Base-by-base conservation (phyloP, 2,888 invertebrate species). In the Empis stercorea region DNA sequence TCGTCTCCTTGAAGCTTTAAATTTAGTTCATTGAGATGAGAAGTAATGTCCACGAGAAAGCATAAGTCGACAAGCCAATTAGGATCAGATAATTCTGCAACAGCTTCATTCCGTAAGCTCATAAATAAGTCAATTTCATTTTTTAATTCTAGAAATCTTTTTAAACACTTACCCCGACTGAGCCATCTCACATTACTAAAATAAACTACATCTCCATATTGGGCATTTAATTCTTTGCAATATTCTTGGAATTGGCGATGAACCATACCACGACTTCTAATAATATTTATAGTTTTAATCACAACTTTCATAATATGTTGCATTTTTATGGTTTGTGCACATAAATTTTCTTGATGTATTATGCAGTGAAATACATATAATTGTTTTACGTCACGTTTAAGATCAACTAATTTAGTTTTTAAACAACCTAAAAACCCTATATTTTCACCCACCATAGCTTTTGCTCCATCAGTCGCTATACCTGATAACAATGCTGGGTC, bases 181-280 rank as follows among this genome's bases (percentile, higher is more conserved):
- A 43, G 10, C 14, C 43, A 43, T 27, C 27, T 17, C n/a, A 38
- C 41, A 17, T 41, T 20, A 23, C 23, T 23, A 37, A 15, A 15
- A 37, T 15, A 37, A 37, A 37, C 41, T 14, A 41, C n/a, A 23
- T 41, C 41, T n/a, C 41, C 41, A 14, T 41, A 41, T 27, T 41
- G 17, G 6, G 27, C 14, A 17, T 41, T n/a, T 23, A 41, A 27
- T n/a, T 41, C 41, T n/a, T 41, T 41, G 17, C 15, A 20, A 23
- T 17, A 41, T 41, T 41, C 41, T 27, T 41, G 15, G 13, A 41
- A 41, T 41, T 41, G 23, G 27, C 41, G 41, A 20, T 27, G 20
- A 41, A 17, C 20, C 14, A 41, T 7, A 15, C 23, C 41, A n/a
- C 41, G 20, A n/a, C 23, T 23, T 23, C 20, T 41, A 14, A 41